phyloP scores from a whole-genome alignment of 2,113 vertebrate genomes.

The Otolemur garnettii region DNA sequence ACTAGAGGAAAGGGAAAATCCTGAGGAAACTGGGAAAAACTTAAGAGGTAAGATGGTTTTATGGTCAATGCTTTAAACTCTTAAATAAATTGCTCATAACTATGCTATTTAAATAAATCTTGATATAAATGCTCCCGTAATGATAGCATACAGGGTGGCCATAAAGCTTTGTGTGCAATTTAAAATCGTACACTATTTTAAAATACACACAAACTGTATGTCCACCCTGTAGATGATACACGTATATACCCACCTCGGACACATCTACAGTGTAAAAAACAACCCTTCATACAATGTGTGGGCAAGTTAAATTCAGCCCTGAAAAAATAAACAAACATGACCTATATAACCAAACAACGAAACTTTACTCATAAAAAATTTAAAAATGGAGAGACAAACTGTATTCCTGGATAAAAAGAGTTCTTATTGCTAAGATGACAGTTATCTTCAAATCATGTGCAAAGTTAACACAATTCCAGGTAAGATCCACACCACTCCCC shows the following conservation, averaged over 20 bases:
- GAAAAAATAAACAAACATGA: neutral
- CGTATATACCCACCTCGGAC: neutral
- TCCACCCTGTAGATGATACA: neutral
- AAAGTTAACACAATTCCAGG: neutral
- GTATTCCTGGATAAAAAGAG: neutral
- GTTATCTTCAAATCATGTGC: neutral
- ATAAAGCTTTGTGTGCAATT: too few species aligned
- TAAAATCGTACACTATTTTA: too few species aligned
- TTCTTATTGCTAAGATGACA: neutral
- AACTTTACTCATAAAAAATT: neutral
- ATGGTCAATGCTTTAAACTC: neutral
- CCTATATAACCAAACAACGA: neutral
- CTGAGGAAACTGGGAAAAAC: neutral
- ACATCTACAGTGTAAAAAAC: neutral
- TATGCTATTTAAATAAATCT: neutral
- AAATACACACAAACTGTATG: too few species aligned
- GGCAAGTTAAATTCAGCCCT: neutral
- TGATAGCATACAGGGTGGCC: neutral
- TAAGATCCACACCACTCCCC: neutral
- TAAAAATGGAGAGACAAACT: neutral
- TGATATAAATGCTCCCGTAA: neutral
- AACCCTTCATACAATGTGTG: neutral
- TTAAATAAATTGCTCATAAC: neutral
- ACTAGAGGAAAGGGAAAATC: constrained; percentile 12
- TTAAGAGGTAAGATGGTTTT: neutral